Base-by-base conservation (phyloP, 2,888 invertebrate genomes). In the Dioctria rufipes region DNA sequence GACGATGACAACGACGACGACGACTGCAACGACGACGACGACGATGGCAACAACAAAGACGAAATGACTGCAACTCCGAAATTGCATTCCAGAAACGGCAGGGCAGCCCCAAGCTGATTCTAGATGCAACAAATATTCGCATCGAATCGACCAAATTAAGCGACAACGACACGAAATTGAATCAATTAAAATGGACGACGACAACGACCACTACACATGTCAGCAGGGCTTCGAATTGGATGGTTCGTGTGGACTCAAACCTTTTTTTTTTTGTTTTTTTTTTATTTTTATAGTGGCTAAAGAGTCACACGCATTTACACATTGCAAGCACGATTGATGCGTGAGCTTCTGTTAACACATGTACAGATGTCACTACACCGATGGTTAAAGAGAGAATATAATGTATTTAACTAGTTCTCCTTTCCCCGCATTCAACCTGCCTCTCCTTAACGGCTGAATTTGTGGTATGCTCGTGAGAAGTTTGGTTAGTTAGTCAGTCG, bases 91-190 rank as follows among this genome's bases (percentile, higher is more conserved):
- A 11, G 0, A n/a, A 54, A 54, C 54, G 54, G 4, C 54, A 11
- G 54, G 49, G 37, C 49, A 25, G 61, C 37, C 61, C 5, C 37
- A 5, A 37, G 25, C 61, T 25, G 40, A 39, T 61, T 61, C 61
- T 61, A 25, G 8, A 69, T 69, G 51, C 49, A 49, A 39, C 69
- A 69, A 69, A 37, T 37, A 49, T 46, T 69, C 69, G 69, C 69
- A 49, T 49, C 73, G 73, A 73, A 73, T 71, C 54, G 71, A 39
- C 71, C 71, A 54, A 71, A 71, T 73, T 73, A 58, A 73, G 73
- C 73, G 73, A 73, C 73, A 73, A 73, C 73, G 73, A 42, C 73
- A 58, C 73, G 73, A 73, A 73, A 73, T 73, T 73, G 73, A 58
- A 73, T 73, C 73, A 73, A 73, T 73, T 73, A 73, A 73, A 73